Evolutionary conservation across 2,113 vertebrate species (phyloP).

Genomic region (Anoura caudifer): DNA sequence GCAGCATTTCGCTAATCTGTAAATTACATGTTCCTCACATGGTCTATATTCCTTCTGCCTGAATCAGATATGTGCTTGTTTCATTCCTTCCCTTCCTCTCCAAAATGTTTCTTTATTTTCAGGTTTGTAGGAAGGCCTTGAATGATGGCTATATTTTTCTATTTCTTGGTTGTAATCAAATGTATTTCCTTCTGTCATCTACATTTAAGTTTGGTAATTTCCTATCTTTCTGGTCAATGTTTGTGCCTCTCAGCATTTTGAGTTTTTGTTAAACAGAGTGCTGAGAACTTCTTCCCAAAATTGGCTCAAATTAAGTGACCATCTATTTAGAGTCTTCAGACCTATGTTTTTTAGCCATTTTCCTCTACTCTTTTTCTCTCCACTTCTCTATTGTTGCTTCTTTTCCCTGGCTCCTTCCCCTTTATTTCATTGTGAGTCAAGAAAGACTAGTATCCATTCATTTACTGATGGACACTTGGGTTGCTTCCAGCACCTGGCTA

Average conservation of each 20-base stretch:
- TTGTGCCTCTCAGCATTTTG: background rate
- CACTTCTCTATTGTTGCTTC: background rate
- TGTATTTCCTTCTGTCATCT: background rate
- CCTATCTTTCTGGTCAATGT: background rate
- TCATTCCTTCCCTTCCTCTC: background rate
- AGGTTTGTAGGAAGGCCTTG: background rate
- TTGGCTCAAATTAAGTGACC: background rate
- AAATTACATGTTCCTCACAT: background rate
- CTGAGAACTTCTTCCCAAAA: background rate
- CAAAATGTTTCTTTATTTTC: conserved; percentile 27
- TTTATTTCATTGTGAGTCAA: background rate
- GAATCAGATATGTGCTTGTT: conserved; percentile 25
- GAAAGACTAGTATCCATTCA: background rate
- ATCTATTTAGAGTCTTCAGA: background rate
- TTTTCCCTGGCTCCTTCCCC: background rate
- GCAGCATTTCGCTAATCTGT: background rate
- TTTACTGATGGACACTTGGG: too few species aligned
- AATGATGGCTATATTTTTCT: background rate
- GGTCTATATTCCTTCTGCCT: background rate
- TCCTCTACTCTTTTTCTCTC: background rate
- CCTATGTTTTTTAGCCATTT: background rate
- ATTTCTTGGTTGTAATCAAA: background rate
- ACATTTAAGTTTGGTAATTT: background rate
- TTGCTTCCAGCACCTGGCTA: too few species aligned
- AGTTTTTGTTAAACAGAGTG: background rate